Conservation (phyloP, 2,113 vertebrate species). For the Hemichromis elongatus region DNA sequence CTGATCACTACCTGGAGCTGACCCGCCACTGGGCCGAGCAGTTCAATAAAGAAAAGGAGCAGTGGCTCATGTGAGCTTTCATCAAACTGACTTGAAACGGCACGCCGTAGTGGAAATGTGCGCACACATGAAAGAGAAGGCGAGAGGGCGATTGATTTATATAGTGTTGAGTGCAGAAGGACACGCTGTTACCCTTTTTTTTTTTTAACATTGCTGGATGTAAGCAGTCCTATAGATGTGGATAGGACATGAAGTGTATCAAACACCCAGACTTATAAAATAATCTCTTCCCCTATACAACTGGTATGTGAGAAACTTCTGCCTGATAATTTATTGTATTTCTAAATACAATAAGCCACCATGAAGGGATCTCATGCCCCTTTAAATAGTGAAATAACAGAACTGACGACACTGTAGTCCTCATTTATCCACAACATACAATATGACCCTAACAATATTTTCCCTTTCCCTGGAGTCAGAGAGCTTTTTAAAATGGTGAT, state of each 20-base stretch:
- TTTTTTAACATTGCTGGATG: background rate
- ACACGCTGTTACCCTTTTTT: background rate
- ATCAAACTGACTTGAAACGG: background rate
- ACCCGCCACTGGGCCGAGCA: slow-evolving; percentile 85
- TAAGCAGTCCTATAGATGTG: rapidly evolving
- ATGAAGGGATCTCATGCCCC: background rate
- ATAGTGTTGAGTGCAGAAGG: background rate
- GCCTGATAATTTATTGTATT: background rate
- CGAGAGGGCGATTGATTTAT: background rate
- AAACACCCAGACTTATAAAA: background rate
- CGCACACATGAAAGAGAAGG: background rate
- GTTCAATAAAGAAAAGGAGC: slow-evolving; percentile 87
- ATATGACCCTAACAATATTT: background rate
- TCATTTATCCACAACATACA: background rate
- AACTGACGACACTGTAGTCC: background rate
- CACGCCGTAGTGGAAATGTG: background rate
- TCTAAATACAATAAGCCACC: background rate
- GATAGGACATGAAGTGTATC: background rate
- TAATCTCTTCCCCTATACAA: background rate
- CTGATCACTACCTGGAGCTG: slow-evolving; percentile 83
- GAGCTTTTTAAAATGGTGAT: background rate
- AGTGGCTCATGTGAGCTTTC: slow-evolving; percentile 80
- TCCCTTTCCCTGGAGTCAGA: background rate
- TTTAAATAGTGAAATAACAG: background rate
- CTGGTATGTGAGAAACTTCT: background rate